Evolutionary conservation across 2,888 invertebrate genomes (phyloP), one percentile per base, ranked within the genome.

Genomic region (Tolmerus cingulatus): DNA sequence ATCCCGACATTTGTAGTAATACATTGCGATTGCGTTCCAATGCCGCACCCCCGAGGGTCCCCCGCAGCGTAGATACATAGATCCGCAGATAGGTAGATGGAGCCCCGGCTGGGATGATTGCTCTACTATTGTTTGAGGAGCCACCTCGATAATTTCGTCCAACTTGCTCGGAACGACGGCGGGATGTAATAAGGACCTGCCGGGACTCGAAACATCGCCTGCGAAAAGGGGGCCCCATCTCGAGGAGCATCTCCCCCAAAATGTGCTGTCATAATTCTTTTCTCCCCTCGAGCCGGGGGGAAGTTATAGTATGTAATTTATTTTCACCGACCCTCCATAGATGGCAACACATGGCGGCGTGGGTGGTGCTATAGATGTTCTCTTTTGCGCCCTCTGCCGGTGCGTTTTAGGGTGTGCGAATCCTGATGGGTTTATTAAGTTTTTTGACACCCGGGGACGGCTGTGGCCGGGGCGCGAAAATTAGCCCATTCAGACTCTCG

Each of bases 351-450:
- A 87, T 87, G 87, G 87, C 79, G 55, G 37, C 40, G 16, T 14
- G 4, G 85, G 74, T 43, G 57, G 12, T 74, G 74, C 85, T 46
- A 74, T 85, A 85, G 85, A 85, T 85, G 85, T 51, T 85, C 84
- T 66, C 85, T 85, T 84, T 85, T 85, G 16, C 85, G 82, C 51
- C 43, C 19, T 14, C 27, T 74, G 30, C 85, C 85, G 85, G 85
- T 85, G 85, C 85, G 85, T 85, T 85, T 85, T 55, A 86, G 55
- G 86, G 86, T 77, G 77, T 86, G 77, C 19, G 55, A 86, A 77
- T 77, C 74, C 74, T 88, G 87, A 88, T 86, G 87, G 77, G 87
- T 88, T 87, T 88, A 88, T 88, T 88, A 88, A 88, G 87, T 87
- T 88, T 87, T 88, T 88, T 88, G 88, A 88, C 88, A 88, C 88